These are phyloP conservation scores for Heliconius cydno DNA, from an alignment of 2,888 invertebrate species.

Conservation along the genomic window DNA sequence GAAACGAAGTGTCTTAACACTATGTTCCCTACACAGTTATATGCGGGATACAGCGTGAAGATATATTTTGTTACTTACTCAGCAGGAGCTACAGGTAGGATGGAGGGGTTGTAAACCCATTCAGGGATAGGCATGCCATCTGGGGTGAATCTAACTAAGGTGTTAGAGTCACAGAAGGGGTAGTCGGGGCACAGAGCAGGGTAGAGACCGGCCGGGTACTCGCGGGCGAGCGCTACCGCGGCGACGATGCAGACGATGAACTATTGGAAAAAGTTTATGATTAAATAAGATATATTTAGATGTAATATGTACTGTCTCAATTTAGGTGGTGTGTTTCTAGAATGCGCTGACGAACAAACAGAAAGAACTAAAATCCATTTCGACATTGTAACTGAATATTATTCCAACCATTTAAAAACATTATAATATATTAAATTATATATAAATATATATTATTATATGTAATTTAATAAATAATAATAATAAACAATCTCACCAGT, in stretches of 20 bases:
- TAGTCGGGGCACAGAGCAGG: conserved; percentile 84
- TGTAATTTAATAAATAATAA: neutral
- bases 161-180: conserved; percentile 78
- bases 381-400: too few relatives aligned
- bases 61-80: conserved; percentile 54
- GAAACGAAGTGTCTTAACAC: neutral
- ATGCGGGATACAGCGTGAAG: neutral
- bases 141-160: conserved; percentile 73
- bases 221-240: conserved; percentile 72
- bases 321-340: too few relatives aligned
- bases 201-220: conserved; percentile 83
- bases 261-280: conserved; percentile 49
- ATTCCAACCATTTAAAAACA: neutral
- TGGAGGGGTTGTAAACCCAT: conserved; percentile 71
- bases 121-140: conserved; percentile 77
- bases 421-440: neutral
- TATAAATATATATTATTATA: conserved; percentile 5
- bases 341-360: too few relatives aligned
- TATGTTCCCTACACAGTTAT: too few relatives aligned
- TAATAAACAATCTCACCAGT: conserved; percentile 64
- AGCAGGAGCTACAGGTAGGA: conserved; percentile 62
- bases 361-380: too few relatives aligned
- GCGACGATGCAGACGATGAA: conserved; percentile 74
- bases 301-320: too few relatives aligned
- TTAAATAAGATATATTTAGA: too few relatives aligned